Evolutionary conservation across 2,113 vertebrate species (phyloP).

Genomic region (Pachypanchax playfairii): DNA sequence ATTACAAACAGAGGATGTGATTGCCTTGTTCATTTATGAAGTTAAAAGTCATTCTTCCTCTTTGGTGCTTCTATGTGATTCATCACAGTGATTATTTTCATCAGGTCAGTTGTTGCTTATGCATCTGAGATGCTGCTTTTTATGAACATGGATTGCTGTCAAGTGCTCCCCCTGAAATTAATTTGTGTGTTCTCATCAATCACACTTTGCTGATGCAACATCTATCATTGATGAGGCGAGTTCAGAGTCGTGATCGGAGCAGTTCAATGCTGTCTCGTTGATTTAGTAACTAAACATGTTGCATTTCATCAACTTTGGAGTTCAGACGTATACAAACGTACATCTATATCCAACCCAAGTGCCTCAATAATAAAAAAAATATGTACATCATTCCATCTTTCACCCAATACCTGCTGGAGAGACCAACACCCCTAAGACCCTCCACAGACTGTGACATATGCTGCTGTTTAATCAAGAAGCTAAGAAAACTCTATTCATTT

Average conservation of each 20-base stretch:
- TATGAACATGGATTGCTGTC: constrained; percentile 65
- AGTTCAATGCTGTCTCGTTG: constrained; percentile 66
- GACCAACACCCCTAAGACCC: no score
- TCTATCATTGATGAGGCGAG: constrained; percentile 71
- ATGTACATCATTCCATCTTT: no score
- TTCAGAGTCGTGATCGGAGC: constrained; percentile 46
- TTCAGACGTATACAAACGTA: constrained; percentile 3
- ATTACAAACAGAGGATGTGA: background rate
- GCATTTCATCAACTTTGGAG: constrained; percentile 50
- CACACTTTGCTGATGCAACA: constrained; percentile 72
- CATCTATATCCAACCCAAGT: background rate
- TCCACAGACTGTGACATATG: no score
- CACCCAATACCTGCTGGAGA: no score
- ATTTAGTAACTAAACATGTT: constrained; percentile 61
- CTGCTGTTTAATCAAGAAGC: no score
- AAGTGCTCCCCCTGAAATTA: constrained; percentile 74
- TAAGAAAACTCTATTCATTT: no score
- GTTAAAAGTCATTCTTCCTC: constrained; percentile 29
- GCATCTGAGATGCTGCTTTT: constrained; percentile 58
- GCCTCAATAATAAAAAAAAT: background rate
- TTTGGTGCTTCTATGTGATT: constrained; percentile 47
- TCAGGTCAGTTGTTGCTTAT: constrained; percentile 54
- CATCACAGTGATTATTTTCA: constrained; percentile 61
- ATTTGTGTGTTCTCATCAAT: constrained; percentile 75
- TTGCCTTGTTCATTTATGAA: background rate